Percentiles rank a stretch among this genome's conserved stretches.
Evolutionary conservation across 2,113 vertebrate genomes (phyloP).

Genomic region (Lophius piscatorius): DNA sequence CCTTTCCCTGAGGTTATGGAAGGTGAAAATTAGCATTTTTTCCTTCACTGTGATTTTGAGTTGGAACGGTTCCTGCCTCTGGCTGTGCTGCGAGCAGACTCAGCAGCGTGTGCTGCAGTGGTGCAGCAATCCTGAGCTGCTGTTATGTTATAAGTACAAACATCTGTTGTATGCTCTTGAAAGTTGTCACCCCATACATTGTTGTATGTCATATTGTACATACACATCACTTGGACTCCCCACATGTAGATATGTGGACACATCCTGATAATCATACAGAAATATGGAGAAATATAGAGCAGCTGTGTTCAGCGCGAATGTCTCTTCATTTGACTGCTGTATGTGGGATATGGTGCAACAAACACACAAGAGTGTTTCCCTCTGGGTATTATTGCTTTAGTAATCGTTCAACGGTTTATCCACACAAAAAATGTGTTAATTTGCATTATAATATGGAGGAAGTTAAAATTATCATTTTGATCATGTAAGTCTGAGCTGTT

Average conservation of each 20-base stretch:
- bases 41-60: conserved; percentile 35
- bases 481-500: background rate
- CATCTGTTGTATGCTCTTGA: conserved; percentile 3
- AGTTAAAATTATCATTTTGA: background rate
- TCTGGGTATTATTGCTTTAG: background rate
- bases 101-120: conserved; percentile 54
- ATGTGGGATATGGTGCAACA: conserved; percentile 14
- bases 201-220: background rate
- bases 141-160: conserved; percentile 12
- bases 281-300: conserved; percentile 9
- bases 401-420: background rate
- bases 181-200: conserved; percentile 13
- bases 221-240: background rate
- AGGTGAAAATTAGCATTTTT: conserved; percentile 58
- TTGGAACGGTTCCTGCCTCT: conserved; percentile 48
- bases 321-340: conserved; percentile 9
- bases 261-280: background rate
- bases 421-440: too few species aligned
- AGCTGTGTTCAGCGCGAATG: conserved; percentile 11
- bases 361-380: background rate
- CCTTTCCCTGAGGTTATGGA: conserved; percentile 44
- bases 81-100: conserved; percentile 43
- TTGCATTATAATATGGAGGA: background rate
- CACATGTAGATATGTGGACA: background rate
- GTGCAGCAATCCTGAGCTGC: conserved; percentile 32